Conservation (phyloP, 2,113 vertebrate genomes). For the Trochalopteron elliotii region DNA sequence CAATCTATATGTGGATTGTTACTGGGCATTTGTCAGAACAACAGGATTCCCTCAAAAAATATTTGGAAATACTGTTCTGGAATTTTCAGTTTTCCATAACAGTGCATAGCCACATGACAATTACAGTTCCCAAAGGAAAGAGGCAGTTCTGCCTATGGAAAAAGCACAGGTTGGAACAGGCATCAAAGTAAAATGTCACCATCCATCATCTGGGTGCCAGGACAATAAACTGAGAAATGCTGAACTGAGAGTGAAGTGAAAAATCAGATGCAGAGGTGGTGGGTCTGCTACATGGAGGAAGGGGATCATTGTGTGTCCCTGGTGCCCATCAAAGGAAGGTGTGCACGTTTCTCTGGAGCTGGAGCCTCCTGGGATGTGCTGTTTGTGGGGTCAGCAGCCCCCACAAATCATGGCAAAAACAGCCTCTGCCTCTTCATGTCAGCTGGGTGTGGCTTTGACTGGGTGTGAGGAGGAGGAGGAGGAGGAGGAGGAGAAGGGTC, state of each 20-base stretch:
- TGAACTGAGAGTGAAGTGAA: background rate
- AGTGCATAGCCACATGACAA: background rate
- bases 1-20: background rate
- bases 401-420: background rate
- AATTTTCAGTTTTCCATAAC: background rate
- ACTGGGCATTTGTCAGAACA: background rate
- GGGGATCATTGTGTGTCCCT: accelerated
- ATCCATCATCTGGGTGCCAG: background rate
- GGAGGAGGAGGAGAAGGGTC: background rate
- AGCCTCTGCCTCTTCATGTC: background rate
- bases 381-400: accelerated
- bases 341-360: accelerated
- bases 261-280: background rate
- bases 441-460: background rate
- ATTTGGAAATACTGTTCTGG: background rate
- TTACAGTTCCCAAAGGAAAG: background rate
- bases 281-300: accelerated
- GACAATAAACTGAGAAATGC: background rate
- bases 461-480: background rate
- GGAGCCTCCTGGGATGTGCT: background rate
- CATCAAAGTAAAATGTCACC: background rate
- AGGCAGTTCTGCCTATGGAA: background rate
- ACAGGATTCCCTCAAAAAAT: background rate
- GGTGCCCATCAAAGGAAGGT: background rate
- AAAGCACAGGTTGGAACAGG: background rate